Evolutionary conservation across 2,888 invertebrate species (phyloP).

Genomic region (Dendrolimus pini): DNA sequence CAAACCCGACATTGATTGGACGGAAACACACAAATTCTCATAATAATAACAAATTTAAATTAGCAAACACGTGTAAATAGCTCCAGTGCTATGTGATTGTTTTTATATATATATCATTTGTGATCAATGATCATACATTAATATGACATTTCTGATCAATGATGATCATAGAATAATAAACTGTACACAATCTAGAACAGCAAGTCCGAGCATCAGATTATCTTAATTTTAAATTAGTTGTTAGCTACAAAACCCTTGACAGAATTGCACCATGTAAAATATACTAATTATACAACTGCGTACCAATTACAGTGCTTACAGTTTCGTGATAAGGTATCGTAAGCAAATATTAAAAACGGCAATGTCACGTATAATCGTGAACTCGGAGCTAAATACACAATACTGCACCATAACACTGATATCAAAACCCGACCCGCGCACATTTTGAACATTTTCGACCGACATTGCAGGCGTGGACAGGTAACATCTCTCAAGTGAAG

Average conservation of each 20-base stretch:
- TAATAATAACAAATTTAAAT: slow-evolving; percentile 2
- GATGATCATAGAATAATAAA: no score
- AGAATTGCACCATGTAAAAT: no score
- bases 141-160: neutral
- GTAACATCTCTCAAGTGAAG: slow-evolving; percentile 74
- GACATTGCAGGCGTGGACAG: slow-evolving; percentile 58
- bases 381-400: slow-evolving; percentile 2
- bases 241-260: no score
- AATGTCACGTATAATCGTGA: no score
- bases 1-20: slow-evolving; percentile 56
- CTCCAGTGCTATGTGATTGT: neutral
- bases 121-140: neutral
- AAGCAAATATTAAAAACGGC: no score
- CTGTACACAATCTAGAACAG: no score
- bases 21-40: slow-evolving; percentile 32
- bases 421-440: neutral
- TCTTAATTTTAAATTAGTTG: no score
- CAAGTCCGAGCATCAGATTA: no score
- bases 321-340: no score
- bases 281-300: no score
- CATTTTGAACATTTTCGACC: slow-evolving; percentile 8
- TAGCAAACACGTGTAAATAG: slow-evolving; percentile 10
- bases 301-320: no score
- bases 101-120: neutral
- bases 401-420: slow-evolving; percentile 17